Percentiles rank a stretch among this genome's conserved stretches.
phyloP scores from a whole-genome alignment of 2,113 vertebrate species.

The Tetraodon nigroviridis region DNA sequence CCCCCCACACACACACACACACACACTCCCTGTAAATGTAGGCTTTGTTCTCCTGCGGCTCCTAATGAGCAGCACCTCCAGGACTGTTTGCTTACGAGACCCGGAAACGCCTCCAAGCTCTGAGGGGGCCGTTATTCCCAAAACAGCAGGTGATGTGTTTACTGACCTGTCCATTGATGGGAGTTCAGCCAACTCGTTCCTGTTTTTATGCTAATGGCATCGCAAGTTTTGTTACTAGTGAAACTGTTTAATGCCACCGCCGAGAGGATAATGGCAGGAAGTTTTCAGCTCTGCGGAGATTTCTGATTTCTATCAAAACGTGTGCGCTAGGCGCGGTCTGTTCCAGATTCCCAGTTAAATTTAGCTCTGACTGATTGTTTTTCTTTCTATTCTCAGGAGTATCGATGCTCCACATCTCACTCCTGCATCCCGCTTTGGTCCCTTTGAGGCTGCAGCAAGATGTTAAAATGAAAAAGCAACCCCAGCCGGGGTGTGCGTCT shows the following conservation, averaged over 20 bases:
- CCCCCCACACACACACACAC: slow-evolving; percentile 8
- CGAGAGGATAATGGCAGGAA: too few species aligned
- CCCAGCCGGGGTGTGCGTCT: slow-evolving; percentile 3
- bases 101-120: slow-evolving; percentile 47
- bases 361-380: slow-evolving; percentile 33
- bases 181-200: slow-evolving; percentile 16
- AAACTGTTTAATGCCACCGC: too few species aligned
- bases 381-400: slow-evolving; percentile 35
- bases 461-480: slow-evolving; percentile 9
- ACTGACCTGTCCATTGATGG: slow-evolving; percentile 13
- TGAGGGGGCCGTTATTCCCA: slow-evolving; percentile 50
- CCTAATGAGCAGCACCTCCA: slow-evolving; percentile 61
- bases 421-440: slow-evolving; percentile 37
- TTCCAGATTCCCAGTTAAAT: slow-evolving; percentile 45
- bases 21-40: slow-evolving; percentile 44
- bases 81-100: slow-evolving; percentile 52
- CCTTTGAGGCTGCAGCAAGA: slow-evolving; percentile 17
- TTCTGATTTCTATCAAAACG: too few species aligned
- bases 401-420: slow-evolving; percentile 44
- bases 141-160: slow-evolving; percentile 29
- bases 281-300: too few species aligned
- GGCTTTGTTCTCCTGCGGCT: slow-evolving; percentile 49
- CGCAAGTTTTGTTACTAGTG: too few species aligned
- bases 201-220: not conserved
- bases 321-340: slow-evolving; percentile 1